Conservation (phyloP, 2,888 invertebrate species). For the Scrobipalpa atriplicella region DNA sequence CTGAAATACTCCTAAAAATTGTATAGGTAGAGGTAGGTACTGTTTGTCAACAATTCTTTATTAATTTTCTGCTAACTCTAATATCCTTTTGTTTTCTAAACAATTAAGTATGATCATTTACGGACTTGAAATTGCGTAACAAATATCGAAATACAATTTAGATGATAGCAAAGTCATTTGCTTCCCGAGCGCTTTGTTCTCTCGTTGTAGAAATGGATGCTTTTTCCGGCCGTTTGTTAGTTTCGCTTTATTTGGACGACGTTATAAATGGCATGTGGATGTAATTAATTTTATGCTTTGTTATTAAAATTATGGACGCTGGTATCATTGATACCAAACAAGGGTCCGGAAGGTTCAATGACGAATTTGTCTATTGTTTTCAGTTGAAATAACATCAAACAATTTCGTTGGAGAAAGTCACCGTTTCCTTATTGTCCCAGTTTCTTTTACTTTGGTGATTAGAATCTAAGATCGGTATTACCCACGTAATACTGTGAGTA, state of each 20-base stretch:
- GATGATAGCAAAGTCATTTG: constrained; percentile 31
- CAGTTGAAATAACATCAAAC: no score
- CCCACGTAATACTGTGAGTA: no score
- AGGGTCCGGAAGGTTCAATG: background rate
- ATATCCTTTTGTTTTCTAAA: background rate
- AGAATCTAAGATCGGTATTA: no score
- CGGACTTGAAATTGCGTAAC: constrained; percentile 8
- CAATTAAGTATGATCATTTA: background rate
- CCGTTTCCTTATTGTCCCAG: background rate
- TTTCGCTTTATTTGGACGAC: constrained; percentile 21
- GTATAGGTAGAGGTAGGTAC: no score
- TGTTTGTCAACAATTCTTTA: background rate
- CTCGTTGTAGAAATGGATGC: constrained; percentile 31
- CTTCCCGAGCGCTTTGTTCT: constrained; percentile 24
- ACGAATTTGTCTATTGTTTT: background rate
- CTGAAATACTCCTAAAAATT: no score
- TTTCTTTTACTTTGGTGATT: background rate
- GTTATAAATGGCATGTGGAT: constrained; percentile 22
- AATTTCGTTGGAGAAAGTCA: no score
- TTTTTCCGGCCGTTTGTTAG: constrained; percentile 31
- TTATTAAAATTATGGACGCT: constrained; percentile 14
- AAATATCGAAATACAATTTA: constrained; percentile 32
- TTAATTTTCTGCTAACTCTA: no score
- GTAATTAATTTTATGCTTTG: constrained; percentile 29
- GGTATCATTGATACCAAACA: background rate